phyloP scores from a whole-genome alignment of 2,797 vertebrate species.

The Odontamblyopus rebecca region DNA sequence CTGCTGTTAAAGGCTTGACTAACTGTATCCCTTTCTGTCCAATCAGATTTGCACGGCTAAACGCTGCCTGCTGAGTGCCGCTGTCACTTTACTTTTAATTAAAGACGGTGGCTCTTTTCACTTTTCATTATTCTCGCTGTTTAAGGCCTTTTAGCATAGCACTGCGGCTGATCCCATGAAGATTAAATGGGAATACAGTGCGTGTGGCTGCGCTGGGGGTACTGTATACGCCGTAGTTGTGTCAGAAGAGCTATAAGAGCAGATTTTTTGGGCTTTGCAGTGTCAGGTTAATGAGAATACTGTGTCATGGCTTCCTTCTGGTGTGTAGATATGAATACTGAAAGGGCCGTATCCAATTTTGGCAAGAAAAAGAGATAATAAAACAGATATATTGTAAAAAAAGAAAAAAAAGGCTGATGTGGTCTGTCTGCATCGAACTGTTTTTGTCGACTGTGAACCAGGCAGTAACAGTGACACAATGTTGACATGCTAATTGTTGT shows the following conservation, averaged over 20 bases:
- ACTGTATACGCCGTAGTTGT: neutral
- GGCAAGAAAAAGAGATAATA: no score
- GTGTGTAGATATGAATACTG: neutral
- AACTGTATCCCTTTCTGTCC: conserved; percentile 66
- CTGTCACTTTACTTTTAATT: conserved; percentile 67
- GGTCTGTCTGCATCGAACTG: no score
- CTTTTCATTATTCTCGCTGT: conserved; percentile 60
- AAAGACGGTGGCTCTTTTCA: conserved; percentile 56
- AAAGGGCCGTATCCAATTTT: no score
- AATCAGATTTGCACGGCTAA: conserved; percentile 69
- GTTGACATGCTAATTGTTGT: no score
- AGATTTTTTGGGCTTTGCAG: neutral
- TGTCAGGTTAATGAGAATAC: neutral
- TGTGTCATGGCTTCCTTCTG: neutral
- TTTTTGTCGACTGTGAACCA: no score
- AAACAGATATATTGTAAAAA: no score
- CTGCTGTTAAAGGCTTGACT: conserved; percentile 59
- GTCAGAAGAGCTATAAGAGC: neutral
- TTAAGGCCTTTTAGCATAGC: conserved; percentile 44
- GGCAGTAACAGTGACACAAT: no score
- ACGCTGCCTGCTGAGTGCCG: conserved; percentile 47
- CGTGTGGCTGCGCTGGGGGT: conserved; percentile 8
- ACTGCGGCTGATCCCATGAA: conserved; percentile 29
- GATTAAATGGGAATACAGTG: conserved; percentile 27
- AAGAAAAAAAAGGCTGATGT: no score